These are phyloP conservation scores for Apoda limacodes DNA, from an alignment of 2,888 invertebrate genomes.

Conservation along the genomic window DNA sequence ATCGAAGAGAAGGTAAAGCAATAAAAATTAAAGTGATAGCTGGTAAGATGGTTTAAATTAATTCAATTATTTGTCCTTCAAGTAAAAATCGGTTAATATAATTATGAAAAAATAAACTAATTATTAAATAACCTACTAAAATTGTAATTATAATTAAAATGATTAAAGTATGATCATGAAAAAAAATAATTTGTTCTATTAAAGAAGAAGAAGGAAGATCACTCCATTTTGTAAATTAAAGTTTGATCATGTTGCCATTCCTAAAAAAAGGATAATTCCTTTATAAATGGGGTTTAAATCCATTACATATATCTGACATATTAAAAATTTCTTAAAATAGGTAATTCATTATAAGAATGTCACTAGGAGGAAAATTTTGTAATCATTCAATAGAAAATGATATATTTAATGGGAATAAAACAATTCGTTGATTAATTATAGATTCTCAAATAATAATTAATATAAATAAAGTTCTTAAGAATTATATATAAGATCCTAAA, in stretches of 20 bases:
- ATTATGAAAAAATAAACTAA: slow-evolving; percentile 66
- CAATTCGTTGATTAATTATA: slow-evolving; percentile 61
- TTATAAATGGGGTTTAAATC: slow-evolving; percentile 77
- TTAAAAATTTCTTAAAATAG: slow-evolving; percentile 71
- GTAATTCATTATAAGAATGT: slow-evolving; percentile 71
- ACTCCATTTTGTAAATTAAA: slow-evolving; percentile 70
- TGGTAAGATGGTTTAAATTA: slow-evolving; percentile 74
- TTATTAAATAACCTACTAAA: slow-evolving; percentile 69
- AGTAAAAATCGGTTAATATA: slow-evolving; percentile 68
- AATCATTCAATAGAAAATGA: slow-evolving; percentile 73
- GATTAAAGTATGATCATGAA: slow-evolving; percentile 72
- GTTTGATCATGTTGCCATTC: slow-evolving; percentile 71
- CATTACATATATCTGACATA: slow-evolving; percentile 71
- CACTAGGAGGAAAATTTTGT: slow-evolving; percentile 66
- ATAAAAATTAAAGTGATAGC: slow-evolving; percentile 73
- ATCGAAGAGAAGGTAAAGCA: slow-evolving; percentile 70
- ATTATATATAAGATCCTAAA: slow-evolving; percentile 74
- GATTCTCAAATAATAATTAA: slow-evolving; percentile 74
- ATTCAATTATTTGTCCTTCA: slow-evolving; percentile 72
- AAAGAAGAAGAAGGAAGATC: slow-evolving; percentile 71
- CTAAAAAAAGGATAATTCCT: slow-evolving; percentile 72
- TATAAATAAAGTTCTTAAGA: slow-evolving; percentile 69
- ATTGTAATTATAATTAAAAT: slow-evolving; percentile 73
- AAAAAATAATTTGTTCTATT: slow-evolving; percentile 76
- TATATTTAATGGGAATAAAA: slow-evolving; percentile 58